Evolutionary conservation across 64 coral and sea anemone genomes (phyloP), one percentile per base, ranked within the genome.

Genomic region (Dendronephthya gigantea): DNA sequence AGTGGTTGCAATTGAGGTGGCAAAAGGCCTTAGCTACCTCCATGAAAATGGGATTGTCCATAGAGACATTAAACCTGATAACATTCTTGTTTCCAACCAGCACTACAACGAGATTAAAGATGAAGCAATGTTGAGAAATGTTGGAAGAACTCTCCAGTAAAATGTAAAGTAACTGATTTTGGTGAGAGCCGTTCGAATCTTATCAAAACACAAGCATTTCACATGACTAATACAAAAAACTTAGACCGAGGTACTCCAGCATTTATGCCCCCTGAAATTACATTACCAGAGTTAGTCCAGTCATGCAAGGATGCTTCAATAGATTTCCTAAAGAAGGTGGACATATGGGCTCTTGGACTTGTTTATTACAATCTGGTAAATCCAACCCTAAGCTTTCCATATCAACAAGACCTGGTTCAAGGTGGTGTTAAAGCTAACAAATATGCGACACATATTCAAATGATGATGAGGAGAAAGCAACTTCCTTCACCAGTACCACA

Each of bases 141-240:
- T 34, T 79, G 72, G 72, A 34, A 0, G 25, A 33, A 29, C 32
- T 79, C 72, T 19, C 72, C 72, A 79, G 72, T 79, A 10, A 79
- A 79, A 29, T 79, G 72, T 33, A 31, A 79, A 39, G 15, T 79
- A 79, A 79, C 72, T 33, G 72, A 79, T 35, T 79, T 79, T 79
- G 72, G 72, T 35, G 29, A 79, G 30, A 79, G 72, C 30, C 31
- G 72, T 35, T 79, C 72, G 4, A 79, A 35, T 29, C 72, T 79
- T 29, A 79, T 79, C 17, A 29, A 79, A 39, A 79, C 72, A 35
- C 72, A 79, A 33, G 19, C 29, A 35, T 79, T 79, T 7, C 28
- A 79, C 72, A 79, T 79, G n/a, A 79, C 72, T 8, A 33, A 29
- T 79, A 79, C 72, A 79, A 79, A 79, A 33, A 79, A 79, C 72